Conservation (phyloP, 2,797 vertebrate species). For the Pipistrellus nathusii region DNA sequence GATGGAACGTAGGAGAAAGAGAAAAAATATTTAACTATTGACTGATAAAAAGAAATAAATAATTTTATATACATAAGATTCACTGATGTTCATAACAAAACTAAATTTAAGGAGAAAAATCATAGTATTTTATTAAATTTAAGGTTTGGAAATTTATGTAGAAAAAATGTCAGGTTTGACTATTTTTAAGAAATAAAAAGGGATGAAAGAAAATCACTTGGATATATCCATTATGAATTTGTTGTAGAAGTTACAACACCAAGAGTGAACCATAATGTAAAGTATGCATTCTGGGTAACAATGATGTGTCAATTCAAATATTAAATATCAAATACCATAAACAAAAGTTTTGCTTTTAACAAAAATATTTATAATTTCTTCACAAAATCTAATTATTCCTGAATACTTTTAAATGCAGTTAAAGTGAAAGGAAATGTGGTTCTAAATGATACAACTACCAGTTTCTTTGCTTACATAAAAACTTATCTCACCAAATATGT, state of each 20-base stretch:
- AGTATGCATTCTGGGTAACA: neutral
- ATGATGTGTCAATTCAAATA: neutral
- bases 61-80: constrained; percentile 6
- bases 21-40: neutral
- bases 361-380: constrained; percentile 24
- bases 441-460: constrained; percentile 83
- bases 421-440: constrained; percentile 54
- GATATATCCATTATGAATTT: neutral
- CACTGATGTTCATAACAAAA: neutral
- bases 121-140: constrained; percentile 33
- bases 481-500: constrained; percentile 65
- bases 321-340: constrained; percentile 43
- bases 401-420: constrained; percentile 51
- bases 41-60: neutral
- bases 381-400: constrained; percentile 59
- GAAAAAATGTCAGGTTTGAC: neutral
- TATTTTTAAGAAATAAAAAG: neutral
- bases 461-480: constrained; percentile 80
- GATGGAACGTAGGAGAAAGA: neutral
- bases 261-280: neutral
- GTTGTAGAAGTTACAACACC: neutral
- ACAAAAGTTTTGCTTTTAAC: neutral
- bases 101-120: neutral
- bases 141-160: neutral
- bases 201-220: neutral